These are phyloP conservation scores for Eupithecia abbreviata DNA, from an alignment of 2,888 invertebrate species.

Conservation along the genomic window DNA sequence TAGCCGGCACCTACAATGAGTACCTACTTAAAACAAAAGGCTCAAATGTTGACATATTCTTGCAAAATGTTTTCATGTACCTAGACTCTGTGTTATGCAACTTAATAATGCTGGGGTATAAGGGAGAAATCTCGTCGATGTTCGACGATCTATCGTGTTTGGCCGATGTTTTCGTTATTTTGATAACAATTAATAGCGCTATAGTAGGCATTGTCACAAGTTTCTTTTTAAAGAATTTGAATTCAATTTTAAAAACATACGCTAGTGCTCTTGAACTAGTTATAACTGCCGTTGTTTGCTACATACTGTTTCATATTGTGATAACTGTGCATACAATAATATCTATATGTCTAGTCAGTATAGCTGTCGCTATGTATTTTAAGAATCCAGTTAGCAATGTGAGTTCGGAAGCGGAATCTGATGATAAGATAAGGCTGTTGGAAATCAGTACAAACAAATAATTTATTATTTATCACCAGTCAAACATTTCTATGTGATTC, in stretches of 20 bases:
- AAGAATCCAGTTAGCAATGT: constrained; percentile 92
- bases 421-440: constrained; percentile 64
- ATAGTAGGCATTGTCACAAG: constrained; percentile 96
- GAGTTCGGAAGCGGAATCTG: constrained; percentile 41
- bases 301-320: constrained; percentile 92
- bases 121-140: constrained; percentile 86
- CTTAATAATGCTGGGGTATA: constrained; percentile 86
- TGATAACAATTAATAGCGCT: constrained; percentile 94
- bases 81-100: constrained; percentile 97
- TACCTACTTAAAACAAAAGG: constrained; percentile 94
- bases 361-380: constrained; percentile 93
- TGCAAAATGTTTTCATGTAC: constrained; percentile 98
- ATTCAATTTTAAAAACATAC: constrained; percentile 97
- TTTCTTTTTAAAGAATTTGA: constrained; percentile 95
- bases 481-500: constrained; percentile 10
- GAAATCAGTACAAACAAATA: constrained; percentile 53
- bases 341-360: constrained; percentile 91
- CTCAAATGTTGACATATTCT: constrained; percentile 92
- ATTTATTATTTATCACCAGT: background rate
- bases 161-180: constrained; percentile 87
- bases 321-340: constrained; percentile 92
- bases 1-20: constrained; percentile 98
- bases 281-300: constrained; percentile 94
- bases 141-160: constrained; percentile 85
- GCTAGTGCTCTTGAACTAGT: constrained; percentile 96